Evolutionary conservation across 30 jellyfish, hydroid and myxozoan species (phyloP).

Genomic region (Clytia hemisphaerica): DNA sequence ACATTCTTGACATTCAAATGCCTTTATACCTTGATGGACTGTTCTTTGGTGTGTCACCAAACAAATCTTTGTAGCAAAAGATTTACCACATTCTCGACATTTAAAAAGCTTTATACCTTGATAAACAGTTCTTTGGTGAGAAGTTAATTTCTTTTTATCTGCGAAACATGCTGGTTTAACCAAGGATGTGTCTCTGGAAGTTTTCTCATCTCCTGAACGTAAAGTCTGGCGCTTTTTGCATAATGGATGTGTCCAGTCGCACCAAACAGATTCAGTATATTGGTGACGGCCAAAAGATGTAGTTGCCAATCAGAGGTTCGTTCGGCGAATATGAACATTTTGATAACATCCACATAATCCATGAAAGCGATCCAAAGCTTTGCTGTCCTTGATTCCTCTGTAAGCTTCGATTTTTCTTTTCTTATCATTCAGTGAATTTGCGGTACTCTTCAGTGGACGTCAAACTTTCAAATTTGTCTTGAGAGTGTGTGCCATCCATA

Average conservation of each 20-base stretch:
- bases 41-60: too few species aligned
- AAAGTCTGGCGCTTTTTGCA: conserved; percentile 37
- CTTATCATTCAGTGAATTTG: not conserved
- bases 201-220: conserved; percentile 33
- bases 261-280: conserved; percentile 36
- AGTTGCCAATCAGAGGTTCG: conserved; percentile 32
- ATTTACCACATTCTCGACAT: too few species aligned
- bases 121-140: too few species aligned
- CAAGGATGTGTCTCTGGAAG: conserved; percentile 35
- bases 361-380: conserved; percentile 36
- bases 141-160: conserved; percentile 15
- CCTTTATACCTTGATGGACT: too few species aligned
- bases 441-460: not conserved
- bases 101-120: too few species aligned
- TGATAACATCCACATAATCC: conserved; percentile 8
- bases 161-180: too few species aligned
- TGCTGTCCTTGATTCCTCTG: conserved; percentile 26
- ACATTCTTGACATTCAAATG: too few species aligned
- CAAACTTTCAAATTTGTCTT: not conserved
- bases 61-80: too few species aligned
- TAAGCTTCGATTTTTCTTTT: not conserved
- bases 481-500: not conserved
- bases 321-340: conserved; percentile 34
- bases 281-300: conserved; percentile 12
- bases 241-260: conserved; percentile 48